Evolutionary conservation across 2,797 vertebrate genomes (phyloP).

Genomic region (Miichthys miiuy): DNA sequence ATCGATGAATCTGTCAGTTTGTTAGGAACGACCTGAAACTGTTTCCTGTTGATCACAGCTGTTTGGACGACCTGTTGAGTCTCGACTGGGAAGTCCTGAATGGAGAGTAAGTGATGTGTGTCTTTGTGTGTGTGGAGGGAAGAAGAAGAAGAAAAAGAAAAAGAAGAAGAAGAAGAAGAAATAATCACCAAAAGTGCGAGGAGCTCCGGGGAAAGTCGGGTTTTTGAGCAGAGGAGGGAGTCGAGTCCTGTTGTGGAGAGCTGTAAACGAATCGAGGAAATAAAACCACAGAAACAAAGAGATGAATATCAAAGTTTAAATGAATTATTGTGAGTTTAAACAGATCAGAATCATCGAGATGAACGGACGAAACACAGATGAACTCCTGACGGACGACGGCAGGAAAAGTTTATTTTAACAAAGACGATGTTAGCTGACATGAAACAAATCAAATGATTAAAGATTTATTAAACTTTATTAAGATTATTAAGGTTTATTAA

Average conservation of each 20-base stretch:
- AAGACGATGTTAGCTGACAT: too few relatives aligned
- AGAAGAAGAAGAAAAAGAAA: neutral
- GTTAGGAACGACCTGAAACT: neutral
- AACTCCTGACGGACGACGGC: too few relatives aligned
- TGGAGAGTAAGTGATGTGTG: neutral
- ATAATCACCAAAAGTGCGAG: conserved; percentile 81
- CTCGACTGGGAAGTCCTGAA: conserved; percentile 3
- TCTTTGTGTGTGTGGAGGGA: neutral
- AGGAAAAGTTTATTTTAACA: too few relatives aligned
- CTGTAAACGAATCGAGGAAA: conserved; percentile 59
- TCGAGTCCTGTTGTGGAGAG: conserved; percentile 76
- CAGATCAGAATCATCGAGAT: too few relatives aligned
- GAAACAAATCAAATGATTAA: too few relatives aligned
- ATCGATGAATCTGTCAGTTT: neutral
- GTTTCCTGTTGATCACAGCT: too few relatives aligned
- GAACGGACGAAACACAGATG: too few relatives aligned
- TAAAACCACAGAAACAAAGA: neutral
- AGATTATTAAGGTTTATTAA: too few relatives aligned
- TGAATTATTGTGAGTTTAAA: too few relatives aligned
- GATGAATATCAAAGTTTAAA: neutral
- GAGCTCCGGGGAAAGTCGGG: conserved; percentile 66
- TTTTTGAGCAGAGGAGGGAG: conserved; percentile 54
- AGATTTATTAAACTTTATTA: too few relatives aligned
- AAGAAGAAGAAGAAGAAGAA: neutral
- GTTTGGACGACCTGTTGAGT: too few relatives aligned